phyloP scores from a whole-genome alignment of 2,888 invertebrate species.

The Caenorhabditis panamensis region DNA sequence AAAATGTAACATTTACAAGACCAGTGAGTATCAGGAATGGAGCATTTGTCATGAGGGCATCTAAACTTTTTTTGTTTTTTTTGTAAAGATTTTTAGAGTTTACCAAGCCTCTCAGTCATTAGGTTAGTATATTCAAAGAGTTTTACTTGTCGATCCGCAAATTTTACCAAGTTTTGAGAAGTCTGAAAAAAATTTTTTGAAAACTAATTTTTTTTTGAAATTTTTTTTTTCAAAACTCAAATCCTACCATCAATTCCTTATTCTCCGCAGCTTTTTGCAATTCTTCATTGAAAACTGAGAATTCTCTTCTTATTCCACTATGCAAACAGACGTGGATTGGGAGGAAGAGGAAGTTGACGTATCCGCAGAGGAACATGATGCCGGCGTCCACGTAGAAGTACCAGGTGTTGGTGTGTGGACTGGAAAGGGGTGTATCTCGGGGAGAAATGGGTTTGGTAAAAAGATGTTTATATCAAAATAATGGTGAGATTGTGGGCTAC shows the following conservation, averaged over 20 bases:
- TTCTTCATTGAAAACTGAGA: constrained; percentile 50
- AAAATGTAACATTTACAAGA: constrained; percentile 9
- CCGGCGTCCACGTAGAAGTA: constrained; percentile 24
- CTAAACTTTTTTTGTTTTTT: background rate
- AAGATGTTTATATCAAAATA: too few relatives aligned
- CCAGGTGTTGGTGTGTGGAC: constrained; percentile 20
- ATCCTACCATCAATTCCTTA: constrained; percentile 20
- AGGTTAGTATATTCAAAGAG: constrained; percentile 35
- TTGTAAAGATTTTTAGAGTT: background rate
- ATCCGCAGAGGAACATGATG: constrained; percentile 27
- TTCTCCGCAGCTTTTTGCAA: constrained; percentile 22
- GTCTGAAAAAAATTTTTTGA: constrained; percentile 5
- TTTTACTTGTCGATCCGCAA: constrained; percentile 21
- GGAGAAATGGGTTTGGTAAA: too few relatives aligned
- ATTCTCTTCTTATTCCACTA: constrained; percentile 28
- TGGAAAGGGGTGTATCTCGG: constrained; percentile 1
- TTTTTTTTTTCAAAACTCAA: background rate
- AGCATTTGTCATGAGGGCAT: constrained; percentile 20
- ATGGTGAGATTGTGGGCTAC: too few relatives aligned
- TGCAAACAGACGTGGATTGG: constrained; percentile 32
- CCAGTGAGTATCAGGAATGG: constrained; percentile 17
- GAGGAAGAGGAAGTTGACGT: constrained; percentile 38
- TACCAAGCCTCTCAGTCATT: constrained; percentile 24
- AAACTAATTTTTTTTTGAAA: constrained; percentile 4
- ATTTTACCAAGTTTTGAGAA: background rate